Conservation (phyloP, 2,888 invertebrate species). For the Metopia argyrocephala region DNA sequence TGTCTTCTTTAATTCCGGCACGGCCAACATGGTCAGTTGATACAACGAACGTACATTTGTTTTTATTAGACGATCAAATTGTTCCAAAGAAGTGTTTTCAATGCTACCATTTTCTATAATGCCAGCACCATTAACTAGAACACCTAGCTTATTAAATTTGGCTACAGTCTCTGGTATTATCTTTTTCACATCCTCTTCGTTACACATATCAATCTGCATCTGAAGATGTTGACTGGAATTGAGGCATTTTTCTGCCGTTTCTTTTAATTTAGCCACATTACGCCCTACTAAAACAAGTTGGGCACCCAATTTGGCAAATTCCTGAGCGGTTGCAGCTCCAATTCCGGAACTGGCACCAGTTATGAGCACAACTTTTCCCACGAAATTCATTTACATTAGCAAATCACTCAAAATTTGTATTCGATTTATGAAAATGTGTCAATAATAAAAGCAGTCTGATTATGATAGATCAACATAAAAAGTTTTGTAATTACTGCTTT, state of each 20-base stretch:
- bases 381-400: constrained; percentile 80
- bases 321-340: constrained; percentile 84
- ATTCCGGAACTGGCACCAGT: constrained; percentile 88
- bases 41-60: constrained; percentile 91
- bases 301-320: constrained; percentile 84
- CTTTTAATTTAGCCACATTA: constrained; percentile 82
- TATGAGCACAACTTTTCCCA: constrained; percentile 82
- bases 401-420: background rate
- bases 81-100: constrained; percentile 90
- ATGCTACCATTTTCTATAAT: constrained; percentile 89
- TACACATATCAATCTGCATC: constrained; percentile 85
- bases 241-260: constrained; percentile 82
- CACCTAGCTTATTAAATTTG: constrained; percentile 87
- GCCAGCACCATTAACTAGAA: constrained; percentile 95
- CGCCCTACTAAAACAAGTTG: constrained; percentile 84
- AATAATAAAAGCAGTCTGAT: constrained; percentile 9
- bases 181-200: constrained; percentile 85
- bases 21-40: constrained; percentile 90
- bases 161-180: constrained; percentile 86
- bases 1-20: constrained; percentile 89
- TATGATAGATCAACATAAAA: no score
- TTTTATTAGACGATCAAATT: constrained; percentile 93
- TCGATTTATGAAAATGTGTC: background rate
- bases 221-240: constrained; percentile 78
- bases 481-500: no score